phyloP scores from a whole-genome alignment of 2,113 vertebrate species.

The Mesembrinibis cayennensis region DNA sequence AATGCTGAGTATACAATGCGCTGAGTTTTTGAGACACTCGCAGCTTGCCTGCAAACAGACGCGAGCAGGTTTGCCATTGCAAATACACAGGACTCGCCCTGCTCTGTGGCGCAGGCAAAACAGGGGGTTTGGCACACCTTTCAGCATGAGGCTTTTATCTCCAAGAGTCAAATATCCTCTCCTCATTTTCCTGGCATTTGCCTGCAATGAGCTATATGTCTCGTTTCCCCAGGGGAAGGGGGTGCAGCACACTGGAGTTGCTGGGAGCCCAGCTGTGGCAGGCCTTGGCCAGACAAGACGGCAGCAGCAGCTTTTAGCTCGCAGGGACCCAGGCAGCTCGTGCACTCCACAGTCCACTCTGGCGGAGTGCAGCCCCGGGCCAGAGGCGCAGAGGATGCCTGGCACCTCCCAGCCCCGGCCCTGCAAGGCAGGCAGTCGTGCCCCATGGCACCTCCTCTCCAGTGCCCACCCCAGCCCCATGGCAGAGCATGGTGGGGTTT shows the following conservation, averaged over 20 bases:
- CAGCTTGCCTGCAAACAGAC: not conserved
- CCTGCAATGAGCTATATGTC: not conserved
- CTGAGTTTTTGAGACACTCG: not conserved
- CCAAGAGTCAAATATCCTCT: not conserved
- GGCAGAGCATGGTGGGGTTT: not conserved
- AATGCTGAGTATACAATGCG: not conserved
- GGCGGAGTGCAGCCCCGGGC: not conserved
- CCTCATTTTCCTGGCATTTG: constrained; percentile 18
- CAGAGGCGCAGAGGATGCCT: not conserved
- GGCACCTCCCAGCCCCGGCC: not conserved
- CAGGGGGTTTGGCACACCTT: not conserved
- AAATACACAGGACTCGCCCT: not conserved
- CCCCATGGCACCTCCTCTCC: not conserved
- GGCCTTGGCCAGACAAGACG: not conserved
- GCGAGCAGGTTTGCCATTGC: not conserved
- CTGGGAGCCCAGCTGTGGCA: not conserved
- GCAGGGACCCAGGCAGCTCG: not conserved
- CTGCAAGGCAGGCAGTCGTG: not conserved
- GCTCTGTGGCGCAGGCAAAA: not conserved
- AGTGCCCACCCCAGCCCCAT: not conserved
- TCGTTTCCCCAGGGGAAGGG: not conserved
- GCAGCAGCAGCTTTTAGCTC: not conserved
- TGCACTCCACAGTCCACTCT: rapidly evolving
- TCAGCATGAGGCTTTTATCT: not conserved
- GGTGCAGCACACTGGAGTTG: not conserved